Base-by-base conservation (phyloP, 2,797 vertebrate genomes). In the Poeciliopsis turneri region DNA sequence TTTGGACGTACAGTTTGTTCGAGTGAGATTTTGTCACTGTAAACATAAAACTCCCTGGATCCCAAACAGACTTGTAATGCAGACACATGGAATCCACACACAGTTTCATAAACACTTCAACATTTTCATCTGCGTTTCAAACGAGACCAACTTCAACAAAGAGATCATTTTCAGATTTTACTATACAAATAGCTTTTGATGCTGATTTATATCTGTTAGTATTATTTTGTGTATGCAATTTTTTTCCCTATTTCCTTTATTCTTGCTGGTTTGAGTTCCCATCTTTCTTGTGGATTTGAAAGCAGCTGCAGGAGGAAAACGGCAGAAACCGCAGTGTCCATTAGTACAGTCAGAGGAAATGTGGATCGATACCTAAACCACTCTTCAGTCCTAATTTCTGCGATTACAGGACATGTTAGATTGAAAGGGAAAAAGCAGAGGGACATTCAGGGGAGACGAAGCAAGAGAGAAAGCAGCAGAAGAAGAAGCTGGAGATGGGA, bases 291-390 rank as follows among this genome's bases (percentile, higher is more conserved):
- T 73, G 49, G 89, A 91, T 90, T 82, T 91, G 80, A 88, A 87
- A 89, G 87, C 83, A 83, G 82, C 81, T 81, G 73, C n/a, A 79
- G 28, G 59, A 81, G 85, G 79, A 90, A 92, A 75, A 84, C 88
- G 81, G 87, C 33, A 76, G 73, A 82, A 82, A 77, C 79, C 57
- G 46, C 49, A 91, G 90, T 89, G 88, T 33, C 88, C 89, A 91
- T 93, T 91, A 91, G 89, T 84, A 88, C 90, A 92, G 72, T 74
- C 23, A 45, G 76, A 82, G 82, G 89, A 87, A 87, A 85, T 82
- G 79, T 66, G 1, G 90, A 88, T 94, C 89, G 2, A 93, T 94
- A 85, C 74, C 71, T 64, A 72, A 75, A 79, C 72, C 79, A 43
- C 86, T 75, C 82, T 75, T 72, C 23, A 3, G 68, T 77, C 79